Evolutionary conservation across 2,797 vertebrate genomes (phyloP).

Genomic region (Carcharodon carcharias): DNA sequence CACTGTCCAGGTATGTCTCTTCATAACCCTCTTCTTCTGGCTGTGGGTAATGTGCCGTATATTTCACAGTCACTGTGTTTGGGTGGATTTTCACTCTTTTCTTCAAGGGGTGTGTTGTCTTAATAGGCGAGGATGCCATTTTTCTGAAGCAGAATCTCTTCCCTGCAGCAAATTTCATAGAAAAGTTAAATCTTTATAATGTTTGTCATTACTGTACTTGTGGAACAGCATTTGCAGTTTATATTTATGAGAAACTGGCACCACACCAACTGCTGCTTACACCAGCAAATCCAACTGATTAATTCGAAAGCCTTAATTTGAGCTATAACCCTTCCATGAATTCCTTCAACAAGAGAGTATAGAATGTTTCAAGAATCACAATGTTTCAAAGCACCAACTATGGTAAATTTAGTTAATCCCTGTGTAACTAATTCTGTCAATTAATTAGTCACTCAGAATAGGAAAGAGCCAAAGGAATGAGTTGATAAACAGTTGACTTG

Average conservation of each 20-base stretch:
- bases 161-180: constrained; percentile 33
- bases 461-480: background rate
- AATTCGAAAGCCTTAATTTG: background rate
- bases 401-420: background rate
- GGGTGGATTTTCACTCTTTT: constrained; percentile 94
- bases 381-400: no score
- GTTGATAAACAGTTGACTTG: background rate
- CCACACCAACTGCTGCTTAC: background rate
- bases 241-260: background rate
- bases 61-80: constrained; percentile 87
- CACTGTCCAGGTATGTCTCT: constrained; percentile 76
- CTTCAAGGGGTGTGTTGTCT: constrained; percentile 71
- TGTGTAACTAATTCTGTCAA: background rate
- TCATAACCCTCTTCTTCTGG: constrained; percentile 82
- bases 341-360: background rate
- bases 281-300: background rate
- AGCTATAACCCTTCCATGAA: background rate
- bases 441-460: background rate
- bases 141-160: constrained; percentile 40
- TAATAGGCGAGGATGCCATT: constrained; percentile 77
- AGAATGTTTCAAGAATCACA: background rate
- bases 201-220: background rate
- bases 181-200: constrained; percentile 17
- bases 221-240: background rate
- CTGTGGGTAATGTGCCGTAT: constrained; percentile 85